Conservation (phyloP, 2,797 vertebrate species). For the Bovichtus variegatus region DNA sequence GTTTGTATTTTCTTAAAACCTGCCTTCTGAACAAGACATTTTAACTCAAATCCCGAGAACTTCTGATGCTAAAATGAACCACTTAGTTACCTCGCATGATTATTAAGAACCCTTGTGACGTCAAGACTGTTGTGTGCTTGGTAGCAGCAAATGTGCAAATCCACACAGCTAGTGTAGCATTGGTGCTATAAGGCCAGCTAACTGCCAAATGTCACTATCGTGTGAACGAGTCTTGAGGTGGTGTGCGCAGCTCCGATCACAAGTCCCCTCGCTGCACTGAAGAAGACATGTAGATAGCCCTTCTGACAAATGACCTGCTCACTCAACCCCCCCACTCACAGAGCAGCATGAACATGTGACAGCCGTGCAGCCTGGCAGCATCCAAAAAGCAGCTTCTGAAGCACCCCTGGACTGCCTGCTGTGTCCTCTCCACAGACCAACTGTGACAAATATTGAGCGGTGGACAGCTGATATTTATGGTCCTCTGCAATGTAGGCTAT, state of each 20-base stretch:
- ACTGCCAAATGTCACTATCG: slow-evolving; percentile 38
- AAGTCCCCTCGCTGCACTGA: slow-evolving; percentile 33
- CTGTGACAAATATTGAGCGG: slow-evolving; percentile 25
- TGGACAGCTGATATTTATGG: slow-evolving; percentile 71
- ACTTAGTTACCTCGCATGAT: not conserved
- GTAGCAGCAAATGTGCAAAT: slow-evolving; percentile 15
- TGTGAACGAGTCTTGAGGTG: slow-evolving; percentile 57
- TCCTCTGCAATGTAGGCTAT: slow-evolving; percentile 48
- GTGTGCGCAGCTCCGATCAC: slow-evolving; percentile 43
- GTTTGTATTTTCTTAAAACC: not conserved
- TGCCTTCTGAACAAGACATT: not conserved
- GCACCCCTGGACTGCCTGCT: slow-evolving; percentile 7
- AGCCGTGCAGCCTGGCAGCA: slow-evolving; percentile 1
- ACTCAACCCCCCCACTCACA: slow-evolving; percentile 49
- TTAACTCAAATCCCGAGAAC: not conserved
- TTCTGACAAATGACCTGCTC: slow-evolving; percentile 62
- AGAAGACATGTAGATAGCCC: slow-evolving; percentile 49
- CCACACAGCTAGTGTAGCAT: slow-evolving; percentile 7
- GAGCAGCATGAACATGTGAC: slow-evolving; percentile 25
- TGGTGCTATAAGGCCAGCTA: slow-evolving; percentile 28
- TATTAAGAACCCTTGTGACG: not conserved
- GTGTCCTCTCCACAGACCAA: slow-evolving; percentile 32
- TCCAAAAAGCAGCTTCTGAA: slow-evolving; percentile 25
- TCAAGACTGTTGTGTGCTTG: slow-evolving; percentile 7
- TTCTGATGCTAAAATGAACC: not conserved